phyloP scores from a whole-genome alignment of 2,888 invertebrate genomes.

The Leptinotarsa peninsularis region DNA sequence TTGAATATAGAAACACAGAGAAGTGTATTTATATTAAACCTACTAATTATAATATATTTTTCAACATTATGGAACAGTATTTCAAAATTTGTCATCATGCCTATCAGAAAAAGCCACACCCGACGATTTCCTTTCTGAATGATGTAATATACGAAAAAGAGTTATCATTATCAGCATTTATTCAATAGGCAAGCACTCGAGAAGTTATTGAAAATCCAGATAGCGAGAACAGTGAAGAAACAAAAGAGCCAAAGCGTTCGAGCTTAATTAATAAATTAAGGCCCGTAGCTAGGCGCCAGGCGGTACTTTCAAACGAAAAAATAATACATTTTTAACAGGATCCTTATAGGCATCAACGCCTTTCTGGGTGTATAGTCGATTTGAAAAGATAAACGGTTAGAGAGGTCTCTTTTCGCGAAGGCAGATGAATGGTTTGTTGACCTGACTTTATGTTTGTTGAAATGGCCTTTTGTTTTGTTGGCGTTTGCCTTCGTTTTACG shows the following conservation, averaged over 20 bases:
- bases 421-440: conserved; percentile 43
- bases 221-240: conserved; percentile 30
- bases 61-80: too few species aligned
- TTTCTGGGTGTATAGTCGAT: conserved; percentile 56
- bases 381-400: conserved; percentile 47
- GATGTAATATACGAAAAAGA: too few species aligned
- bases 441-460: conserved; percentile 40
- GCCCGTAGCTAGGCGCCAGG: conserved; percentile 64
- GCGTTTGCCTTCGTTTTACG: conserved; percentile 2
- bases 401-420: conserved; percentile 33
- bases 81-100: too few species aligned
- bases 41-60: too few species aligned
- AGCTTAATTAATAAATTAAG: conserved; percentile 66
- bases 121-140: too few species aligned
- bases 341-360: conserved; percentile 67
- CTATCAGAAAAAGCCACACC: too few species aligned
- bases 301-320: conserved; percentile 63
- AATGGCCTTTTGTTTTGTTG: conserved; percentile 27
- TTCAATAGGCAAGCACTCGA: not conserved
- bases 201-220: conserved; percentile 24
- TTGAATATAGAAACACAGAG: too few species aligned
- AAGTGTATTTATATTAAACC: too few species aligned
- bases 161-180: not conserved
- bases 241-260: conserved; percentile 40
- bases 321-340: conserved; percentile 67